phyloP scores from a whole-genome alignment of 2,888 invertebrate genomes.

The Ormyrus thymus region DNA sequence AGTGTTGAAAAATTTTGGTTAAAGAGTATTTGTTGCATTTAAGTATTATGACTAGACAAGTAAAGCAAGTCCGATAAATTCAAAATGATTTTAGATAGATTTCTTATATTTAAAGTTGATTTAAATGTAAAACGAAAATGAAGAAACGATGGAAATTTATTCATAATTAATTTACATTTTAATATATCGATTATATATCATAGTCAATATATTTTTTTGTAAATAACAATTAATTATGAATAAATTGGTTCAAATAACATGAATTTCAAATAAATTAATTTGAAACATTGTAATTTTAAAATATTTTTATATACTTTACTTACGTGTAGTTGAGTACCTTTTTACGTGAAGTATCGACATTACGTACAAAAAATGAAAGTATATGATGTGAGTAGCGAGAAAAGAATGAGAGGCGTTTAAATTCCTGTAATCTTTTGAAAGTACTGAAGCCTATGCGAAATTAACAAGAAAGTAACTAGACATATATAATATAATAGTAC shows the following conservation, averaged over 20 bases:
- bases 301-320: conserved; percentile 14
- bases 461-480: conserved; percentile 40
- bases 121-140: too few species aligned
- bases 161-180: too few species aligned
- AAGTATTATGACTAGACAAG: too few species aligned
- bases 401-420: conserved; percentile 13
- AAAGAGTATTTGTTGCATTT: too few species aligned
- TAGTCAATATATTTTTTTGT: background rate
- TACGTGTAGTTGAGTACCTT: background rate
- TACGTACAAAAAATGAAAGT: conserved; percentile 43
- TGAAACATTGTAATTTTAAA: background rate
- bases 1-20: too few species aligned
- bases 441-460: conserved; percentile 46
- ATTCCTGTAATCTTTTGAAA: conserved; percentile 47
- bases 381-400: conserved; percentile 21
- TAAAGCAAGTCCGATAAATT: too few species aligned
- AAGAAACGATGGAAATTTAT: too few species aligned
- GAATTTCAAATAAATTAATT: conserved; percentile 8
- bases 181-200: background rate
- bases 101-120: too few species aligned
- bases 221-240: conserved; percentile 4
- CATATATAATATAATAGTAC: conserved; percentile 21
- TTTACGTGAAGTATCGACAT: conserved; percentile 18
- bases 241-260: background rate
- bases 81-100: background rate